These are phyloP conservation scores for Clostera curtula DNA, from an alignment of 2,888 invertebrate genomes.

Conservation along the genomic window DNA sequence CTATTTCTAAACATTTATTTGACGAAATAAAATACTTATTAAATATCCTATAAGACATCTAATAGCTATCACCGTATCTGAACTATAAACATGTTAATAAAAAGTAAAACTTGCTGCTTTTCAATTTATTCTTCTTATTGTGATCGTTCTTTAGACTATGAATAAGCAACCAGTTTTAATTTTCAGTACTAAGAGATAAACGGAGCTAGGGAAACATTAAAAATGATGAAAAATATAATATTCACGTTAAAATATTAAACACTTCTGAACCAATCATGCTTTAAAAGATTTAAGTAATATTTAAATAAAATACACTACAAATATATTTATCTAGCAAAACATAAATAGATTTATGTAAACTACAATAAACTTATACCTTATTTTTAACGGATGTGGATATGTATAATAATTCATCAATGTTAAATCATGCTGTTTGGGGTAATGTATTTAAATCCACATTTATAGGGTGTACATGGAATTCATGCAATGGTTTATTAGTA, in stretches of 20 bases:
- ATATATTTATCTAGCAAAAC: too few species aligned
- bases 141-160: too few species aligned
- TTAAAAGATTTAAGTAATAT: slow-evolving; percentile 26
- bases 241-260: too few species aligned
- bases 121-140: too few species aligned
- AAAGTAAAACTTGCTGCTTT: slow-evolving; percentile 14
- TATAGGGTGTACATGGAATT: slow-evolving; percentile 53
- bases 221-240: too few species aligned
- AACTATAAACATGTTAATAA: slow-evolving; percentile 14
- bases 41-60: slow-evolving; percentile 22
- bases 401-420: slow-evolving; percentile 21
- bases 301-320: too few species aligned
- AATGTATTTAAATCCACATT: slow-evolving; percentile 38
- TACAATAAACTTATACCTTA: too few species aligned
- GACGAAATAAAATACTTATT: slow-evolving; percentile 15
- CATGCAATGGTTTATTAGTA: slow-evolving; percentile 65
- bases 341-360: too few species aligned
- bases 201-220: too few species aligned
- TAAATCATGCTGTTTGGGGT: slow-evolving; percentile 55
- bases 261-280: slow-evolving; percentile 46
- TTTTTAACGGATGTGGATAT: slow-evolving; percentile 8
- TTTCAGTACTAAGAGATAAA: too few species aligned
- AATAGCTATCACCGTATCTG: slow-evolving; percentile 39
- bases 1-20: slow-evolving; percentile 25
- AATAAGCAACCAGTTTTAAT: too few species aligned